Conservation (phyloP, 2,797 vertebrate genomes). For the Notolabrus celidotus region DNA sequence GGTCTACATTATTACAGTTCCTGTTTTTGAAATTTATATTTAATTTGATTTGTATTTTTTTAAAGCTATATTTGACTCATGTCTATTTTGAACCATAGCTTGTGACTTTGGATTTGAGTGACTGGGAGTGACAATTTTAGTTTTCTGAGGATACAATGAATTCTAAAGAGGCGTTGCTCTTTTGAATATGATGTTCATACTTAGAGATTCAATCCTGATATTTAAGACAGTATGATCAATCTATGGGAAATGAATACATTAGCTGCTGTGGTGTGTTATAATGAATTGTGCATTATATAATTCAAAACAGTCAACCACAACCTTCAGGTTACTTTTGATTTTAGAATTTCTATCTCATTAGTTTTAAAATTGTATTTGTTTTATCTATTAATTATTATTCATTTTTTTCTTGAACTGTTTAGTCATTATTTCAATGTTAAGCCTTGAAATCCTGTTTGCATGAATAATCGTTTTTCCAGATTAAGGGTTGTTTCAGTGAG, state of each 20-base stretch:
- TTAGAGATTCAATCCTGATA: not conserved
- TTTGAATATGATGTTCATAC: constrained; percentile 8
- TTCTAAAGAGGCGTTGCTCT: not conserved
- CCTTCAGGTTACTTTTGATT: too few relatives aligned
- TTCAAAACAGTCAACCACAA: too few relatives aligned
- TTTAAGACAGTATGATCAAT: constrained; percentile 8
- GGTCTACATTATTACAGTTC: not conserved
- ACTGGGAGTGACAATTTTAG: not conserved
- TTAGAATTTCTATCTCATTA: too few relatives aligned
- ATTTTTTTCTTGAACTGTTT: not conserved
- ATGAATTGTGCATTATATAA: not conserved
- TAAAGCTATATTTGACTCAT: not conserved
- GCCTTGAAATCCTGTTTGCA: not conserved
- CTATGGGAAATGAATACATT: too few relatives aligned
- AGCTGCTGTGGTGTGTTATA: not conserved
- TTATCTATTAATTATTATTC: not conserved
- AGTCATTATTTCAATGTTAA: not conserved
- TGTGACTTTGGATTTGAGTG: not conserved
- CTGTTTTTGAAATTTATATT: not conserved
- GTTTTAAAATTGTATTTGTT: not conserved
- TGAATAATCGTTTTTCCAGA: not conserved
- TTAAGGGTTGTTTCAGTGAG: not conserved
- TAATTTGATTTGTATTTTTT: not conserved
- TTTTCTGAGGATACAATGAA: too few relatives aligned
- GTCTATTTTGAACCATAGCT: not conserved